phyloP scores from a whole-genome alignment of 1,140 invertebrate species.

The Protaetia brevitarsis region DNA sequence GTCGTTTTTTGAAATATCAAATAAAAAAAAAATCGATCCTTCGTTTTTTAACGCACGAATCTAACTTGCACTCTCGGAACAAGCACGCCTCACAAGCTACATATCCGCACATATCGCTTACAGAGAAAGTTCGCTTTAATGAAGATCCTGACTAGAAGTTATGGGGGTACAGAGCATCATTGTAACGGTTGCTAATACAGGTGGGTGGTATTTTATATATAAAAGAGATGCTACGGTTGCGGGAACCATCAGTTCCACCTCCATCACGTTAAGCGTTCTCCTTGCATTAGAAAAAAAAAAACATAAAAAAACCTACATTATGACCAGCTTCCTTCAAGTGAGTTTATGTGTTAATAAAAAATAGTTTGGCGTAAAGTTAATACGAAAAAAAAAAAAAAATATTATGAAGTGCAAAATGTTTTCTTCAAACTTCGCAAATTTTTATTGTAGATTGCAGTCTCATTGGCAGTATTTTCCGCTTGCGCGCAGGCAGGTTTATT shows the following conservation, averaged over 20 bases:
- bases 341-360: neutral
- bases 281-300: neutral
- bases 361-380: neutral
- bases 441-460: neutral
- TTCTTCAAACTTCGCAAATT: neutral
- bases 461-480: conserved; percentile 25
- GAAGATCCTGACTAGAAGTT: conserved; percentile 1
- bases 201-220: conserved; percentile 26
- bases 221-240: conserved; percentile 7
- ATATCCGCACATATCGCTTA: neutral
- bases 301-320: neutral
- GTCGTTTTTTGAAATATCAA: too few species aligned
- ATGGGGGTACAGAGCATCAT: neutral
- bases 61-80: neutral
- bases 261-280: neutral
- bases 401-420: neutral
- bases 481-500: conserved; percentile 29
- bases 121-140: conserved; percentile 2
- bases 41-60: too few species aligned
- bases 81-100: neutral
- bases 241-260: conserved; percentile 15
- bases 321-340: conserved; percentile 4
- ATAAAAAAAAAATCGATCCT: too few species aligned
- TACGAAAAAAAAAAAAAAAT: neutral
- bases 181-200: neutral